phyloP scores from a whole-genome alignment of 2,113 vertebrate genomes.

The crab-eating macaque (Macaca fascicularis) region T2T-MFA8v1.1 NC_088380.1:15186001-15186500 shows the following conservation, averaged over 20 bases:
- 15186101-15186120: background rate
- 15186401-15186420: background rate
- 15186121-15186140: background rate
- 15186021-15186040: no score
- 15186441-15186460: rapidly evolving
- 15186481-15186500: background rate
- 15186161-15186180: background rate
- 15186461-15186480: background rate
- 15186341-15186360: background rate
- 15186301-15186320: background rate
- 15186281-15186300: background rate
- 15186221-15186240: background rate
- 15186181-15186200: background rate
- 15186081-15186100: background rate
- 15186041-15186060: background rate
- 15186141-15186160: background rate
- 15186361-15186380: background rate
- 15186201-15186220: no score
- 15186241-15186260: background rate
- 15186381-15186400: background rate
- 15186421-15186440: background rate
- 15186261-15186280: background rate
- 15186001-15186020: rapidly evolving
- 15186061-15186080: background rate
- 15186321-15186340: background rate